These are phyloP conservation scores for Muscicapa striata DNA, from an alignment of 2,797 vertebrate species.

Conservation along the genomic window DNA sequence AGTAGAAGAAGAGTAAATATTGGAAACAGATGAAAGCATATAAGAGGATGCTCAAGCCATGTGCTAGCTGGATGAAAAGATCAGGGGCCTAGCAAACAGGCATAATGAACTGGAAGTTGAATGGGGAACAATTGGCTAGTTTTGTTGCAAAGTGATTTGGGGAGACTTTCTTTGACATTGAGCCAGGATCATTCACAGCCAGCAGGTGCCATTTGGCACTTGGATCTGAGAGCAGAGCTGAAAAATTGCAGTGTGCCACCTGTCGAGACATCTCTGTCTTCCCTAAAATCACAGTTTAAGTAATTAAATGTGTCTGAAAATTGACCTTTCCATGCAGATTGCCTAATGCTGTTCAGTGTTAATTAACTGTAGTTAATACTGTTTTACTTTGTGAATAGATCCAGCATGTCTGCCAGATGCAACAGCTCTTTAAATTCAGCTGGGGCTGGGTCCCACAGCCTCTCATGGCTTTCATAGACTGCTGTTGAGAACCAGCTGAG, in stretches of 20 bases:
- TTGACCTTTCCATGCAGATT: neutral
- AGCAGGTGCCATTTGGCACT: neutral
- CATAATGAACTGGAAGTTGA: neutral
- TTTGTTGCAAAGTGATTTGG: neutral
- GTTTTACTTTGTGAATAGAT: neutral
- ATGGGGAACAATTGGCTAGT: neutral
- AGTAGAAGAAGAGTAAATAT: neutral
- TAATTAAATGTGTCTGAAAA: neutral
- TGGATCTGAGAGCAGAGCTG: neutral
- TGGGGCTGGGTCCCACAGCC: neutral
- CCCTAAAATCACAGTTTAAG: neutral
- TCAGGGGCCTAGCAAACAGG: neutral
- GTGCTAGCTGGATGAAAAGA: neutral
- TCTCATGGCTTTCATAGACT: neutral
- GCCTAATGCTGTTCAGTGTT: neutral
- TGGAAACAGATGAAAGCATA: neutral
- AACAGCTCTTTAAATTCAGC: neutral
- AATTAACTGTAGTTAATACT: neutral
- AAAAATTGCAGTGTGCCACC: neutral
- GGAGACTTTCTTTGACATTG: neutral
- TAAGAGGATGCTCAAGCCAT: neutral
- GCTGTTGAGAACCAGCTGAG: neutral
- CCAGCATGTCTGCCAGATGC: neutral
- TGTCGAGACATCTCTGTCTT: neutral
- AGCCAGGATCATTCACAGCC: neutral